A percentile compares a stretch with the other conserved stretches of the same genome.
These are phyloP conservation scores for Phylloscopus collybita DNA, from an alignment of 2,797 vertebrate genomes.

Conservation along the genomic window DNA sequence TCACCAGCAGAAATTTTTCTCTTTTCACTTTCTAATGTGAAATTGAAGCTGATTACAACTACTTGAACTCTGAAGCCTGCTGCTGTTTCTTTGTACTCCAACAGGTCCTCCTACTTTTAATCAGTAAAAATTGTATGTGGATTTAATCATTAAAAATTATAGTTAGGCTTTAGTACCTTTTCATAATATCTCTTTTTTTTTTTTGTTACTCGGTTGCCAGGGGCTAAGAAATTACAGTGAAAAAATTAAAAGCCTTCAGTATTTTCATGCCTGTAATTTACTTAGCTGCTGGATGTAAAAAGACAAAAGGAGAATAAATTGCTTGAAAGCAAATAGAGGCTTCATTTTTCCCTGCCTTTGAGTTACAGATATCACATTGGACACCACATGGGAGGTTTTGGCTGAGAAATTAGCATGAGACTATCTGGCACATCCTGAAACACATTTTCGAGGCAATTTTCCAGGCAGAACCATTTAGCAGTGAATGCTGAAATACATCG, in stretches of 20 bases:
- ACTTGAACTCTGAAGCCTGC: not conserved
- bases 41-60: constrained; percentile 15
- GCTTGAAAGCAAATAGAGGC: constrained; percentile 45
- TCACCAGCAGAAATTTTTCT: not conserved
- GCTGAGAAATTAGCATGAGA: constrained; percentile 65
- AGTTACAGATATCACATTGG: constrained; percentile 53
- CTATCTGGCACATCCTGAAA: constrained; percentile 62
- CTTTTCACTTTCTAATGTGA: not conserved
- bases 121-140: constrained; percentile 46
- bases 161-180: constrained; percentile 4
- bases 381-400: constrained; percentile 59
- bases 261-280: constrained; percentile 62
- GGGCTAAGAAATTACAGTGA: constrained; percentile 34
- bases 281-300: constrained; percentile 50
- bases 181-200: not conserved
- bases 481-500: constrained; percentile 43
- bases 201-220: not conserved
- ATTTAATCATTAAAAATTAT: constrained; percentile 52
- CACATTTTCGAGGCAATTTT: constrained; percentile 64
- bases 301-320: constrained; percentile 61
- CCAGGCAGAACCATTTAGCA: constrained; percentile 62
- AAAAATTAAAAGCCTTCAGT: constrained; percentile 56
- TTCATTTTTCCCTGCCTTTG: constrained; percentile 46
- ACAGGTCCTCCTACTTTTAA: constrained; percentile 41
- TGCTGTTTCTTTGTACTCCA: not conserved